A percentile compares a stretch with the other conserved stretches of the same genome.
Evolutionary conservation across 64 coral and sea anemone species (phyloP).

Genomic region (Trachythela sp.): DNA sequence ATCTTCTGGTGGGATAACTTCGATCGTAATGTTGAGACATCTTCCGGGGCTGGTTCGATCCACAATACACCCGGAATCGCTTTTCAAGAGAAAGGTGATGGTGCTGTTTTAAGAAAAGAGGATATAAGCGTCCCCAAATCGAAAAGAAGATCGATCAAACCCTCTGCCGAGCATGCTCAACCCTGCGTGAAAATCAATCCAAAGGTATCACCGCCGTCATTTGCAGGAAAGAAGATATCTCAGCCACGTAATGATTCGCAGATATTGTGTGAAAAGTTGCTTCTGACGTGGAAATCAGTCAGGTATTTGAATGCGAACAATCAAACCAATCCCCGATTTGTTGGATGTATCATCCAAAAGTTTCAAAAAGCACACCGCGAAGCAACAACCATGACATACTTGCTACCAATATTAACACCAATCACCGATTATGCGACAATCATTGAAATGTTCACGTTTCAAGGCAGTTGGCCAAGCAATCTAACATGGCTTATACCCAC

Average conservation of each 20-base stretch:
- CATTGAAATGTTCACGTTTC: neutral
- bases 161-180: neutral
- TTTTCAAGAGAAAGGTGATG: constrained; percentile 14
- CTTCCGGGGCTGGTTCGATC: neutral
- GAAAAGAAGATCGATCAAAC: neutral
- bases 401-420: constrained; percentile 4
- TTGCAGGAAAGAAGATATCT: neutral
- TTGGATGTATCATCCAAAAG: constrained; percentile 15
- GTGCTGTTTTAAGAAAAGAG: neutral
- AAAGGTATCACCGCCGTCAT: neutral
- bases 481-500: constrained; percentile 2
- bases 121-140: constrained; percentile 12
- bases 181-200: neutral
- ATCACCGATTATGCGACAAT: constrained; percentile 13
- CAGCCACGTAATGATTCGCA: neutral
- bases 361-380: neutral
- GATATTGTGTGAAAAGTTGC: neutral
- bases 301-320: constrained; percentile 14
- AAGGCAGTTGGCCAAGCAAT: constrained; percentile 11
- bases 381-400: neutral
- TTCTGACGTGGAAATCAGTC: neutral
- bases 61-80: neutral
- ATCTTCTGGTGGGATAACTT: neutral
- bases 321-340: neutral
- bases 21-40: constrained; percentile 1